Conservation (phyloP, 2,113 vertebrate species). For the Dipodomys merriami region DNA sequence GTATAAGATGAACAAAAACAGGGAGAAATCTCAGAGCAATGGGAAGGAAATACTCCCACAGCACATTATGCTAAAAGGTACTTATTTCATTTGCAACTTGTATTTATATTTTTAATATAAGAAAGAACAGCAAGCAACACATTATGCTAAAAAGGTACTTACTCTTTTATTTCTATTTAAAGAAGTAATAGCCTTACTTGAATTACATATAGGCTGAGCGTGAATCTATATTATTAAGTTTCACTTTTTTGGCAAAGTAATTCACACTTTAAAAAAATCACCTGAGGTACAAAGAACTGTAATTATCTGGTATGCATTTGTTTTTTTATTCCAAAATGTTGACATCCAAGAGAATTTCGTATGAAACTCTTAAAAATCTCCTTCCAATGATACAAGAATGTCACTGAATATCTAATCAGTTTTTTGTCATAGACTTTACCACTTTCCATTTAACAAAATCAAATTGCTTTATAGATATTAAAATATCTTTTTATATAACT, state of each 20-base stretch:
- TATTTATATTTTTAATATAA: constrained; percentile 71
- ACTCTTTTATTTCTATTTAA: constrained; percentile 77
- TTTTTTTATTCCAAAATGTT: constrained; percentile 22
- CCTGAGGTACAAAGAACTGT: neutral
- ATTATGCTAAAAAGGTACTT: constrained; percentile 80
- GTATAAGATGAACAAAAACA: constrained; percentile 16
- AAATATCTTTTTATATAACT: neutral
- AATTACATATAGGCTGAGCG: constrained; percentile 73
- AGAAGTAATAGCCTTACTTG: constrained; percentile 71
- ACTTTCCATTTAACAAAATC: neutral
- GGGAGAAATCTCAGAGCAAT: constrained; percentile 47
- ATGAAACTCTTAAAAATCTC: neutral
- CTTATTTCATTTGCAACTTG: constrained; percentile 73
- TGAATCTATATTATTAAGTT: constrained; percentile 68
- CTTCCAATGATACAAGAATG: constrained; percentile 1
- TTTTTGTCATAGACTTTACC: neutral
- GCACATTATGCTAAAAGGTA: constrained; percentile 70
- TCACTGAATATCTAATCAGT: constrained; percentile 6
- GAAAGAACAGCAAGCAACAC: constrained; percentile 73
- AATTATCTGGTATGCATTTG: constrained; percentile 43
- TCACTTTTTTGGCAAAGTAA: constrained; percentile 54
- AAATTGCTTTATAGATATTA: neutral
- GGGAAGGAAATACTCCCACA: constrained; percentile 58
- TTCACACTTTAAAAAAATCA: constrained; percentile 10
- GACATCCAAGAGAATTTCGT: neutral